Evolutionary conservation across 2,113 vertebrate species (phyloP).

Genomic region (Macroglossus sobrinus): DNA sequence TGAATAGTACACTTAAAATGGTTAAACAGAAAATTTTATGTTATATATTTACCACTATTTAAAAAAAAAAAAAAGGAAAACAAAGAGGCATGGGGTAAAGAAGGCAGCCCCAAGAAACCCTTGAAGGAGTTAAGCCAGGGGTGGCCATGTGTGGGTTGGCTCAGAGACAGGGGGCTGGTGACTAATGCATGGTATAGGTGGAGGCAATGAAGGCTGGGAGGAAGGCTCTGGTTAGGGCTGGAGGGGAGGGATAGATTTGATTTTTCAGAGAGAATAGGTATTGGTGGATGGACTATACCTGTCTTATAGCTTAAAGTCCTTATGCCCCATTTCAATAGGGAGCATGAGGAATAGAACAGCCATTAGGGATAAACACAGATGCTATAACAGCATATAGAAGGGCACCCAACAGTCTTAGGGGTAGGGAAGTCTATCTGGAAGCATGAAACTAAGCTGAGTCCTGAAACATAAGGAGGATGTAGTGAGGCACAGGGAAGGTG

Average conservation of each 20-base stretch:
- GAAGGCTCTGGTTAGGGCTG: not conserved
- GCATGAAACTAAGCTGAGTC: not conserved
- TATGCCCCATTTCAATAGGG: not conserved
- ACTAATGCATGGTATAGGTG: not conserved
- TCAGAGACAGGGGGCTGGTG: not conserved
- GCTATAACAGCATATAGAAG: not conserved
- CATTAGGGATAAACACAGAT: not conserved
- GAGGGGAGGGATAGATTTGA: not conserved
- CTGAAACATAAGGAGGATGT: not conserved
- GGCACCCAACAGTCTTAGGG: not conserved
- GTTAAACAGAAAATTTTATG: not conserved
- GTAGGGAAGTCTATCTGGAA: not conserved
- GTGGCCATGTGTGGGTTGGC: not conserved
- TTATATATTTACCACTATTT: not conserved
- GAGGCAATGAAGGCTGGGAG: not conserved
- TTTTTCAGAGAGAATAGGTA: not conserved
- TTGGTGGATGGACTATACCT: not conserved
- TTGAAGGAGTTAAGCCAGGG: not conserved
- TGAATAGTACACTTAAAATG: not conserved
- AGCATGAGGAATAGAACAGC: not conserved
- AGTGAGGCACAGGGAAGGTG: not conserved
- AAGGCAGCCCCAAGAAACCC: not conserved
- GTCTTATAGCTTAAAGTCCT: not conserved
- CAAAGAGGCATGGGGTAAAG: not conserved
- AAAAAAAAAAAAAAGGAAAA: not conserved